Conservation (phyloP, 2,888 invertebrate genomes). For the Phrixothrix hirtus region DNA sequence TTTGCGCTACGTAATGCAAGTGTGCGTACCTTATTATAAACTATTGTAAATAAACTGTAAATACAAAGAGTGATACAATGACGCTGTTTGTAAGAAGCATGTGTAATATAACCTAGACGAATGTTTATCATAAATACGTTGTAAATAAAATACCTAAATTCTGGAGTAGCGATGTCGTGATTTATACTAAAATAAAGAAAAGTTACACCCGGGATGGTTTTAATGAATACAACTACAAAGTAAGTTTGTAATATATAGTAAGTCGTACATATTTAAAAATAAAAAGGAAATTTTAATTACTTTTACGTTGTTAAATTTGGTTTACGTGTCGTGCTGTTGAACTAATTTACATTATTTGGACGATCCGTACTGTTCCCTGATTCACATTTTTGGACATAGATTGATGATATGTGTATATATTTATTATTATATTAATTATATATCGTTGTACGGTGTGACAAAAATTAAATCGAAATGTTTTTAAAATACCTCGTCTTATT, state of each 20-base stretch:
- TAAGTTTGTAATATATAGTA: conserved; percentile 52
- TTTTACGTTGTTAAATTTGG: conserved; percentile 49
- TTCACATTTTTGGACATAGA: conserved; percentile 44
- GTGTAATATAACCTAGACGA: conserved; percentile 50
- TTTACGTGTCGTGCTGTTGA: conserved; percentile 50
- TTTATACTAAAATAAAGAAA: conserved; percentile 41
- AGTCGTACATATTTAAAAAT: conserved; percentile 49
- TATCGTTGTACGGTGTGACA: conserved; percentile 58
- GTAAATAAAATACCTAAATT: conserved; percentile 43
- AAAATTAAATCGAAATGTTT: conserved; percentile 55
- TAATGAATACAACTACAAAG: conserved; percentile 50
- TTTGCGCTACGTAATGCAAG: conserved; percentile 38
- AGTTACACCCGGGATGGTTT: conserved; percentile 51
- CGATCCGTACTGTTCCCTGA: conserved; percentile 45
- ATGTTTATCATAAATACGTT: conserved; percentile 35
- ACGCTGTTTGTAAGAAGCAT: conserved; percentile 43
- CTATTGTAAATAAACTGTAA: conserved; percentile 37
- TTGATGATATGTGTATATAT: conserved; percentile 52
- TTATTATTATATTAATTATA: conserved; percentile 56
- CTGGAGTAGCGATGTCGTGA: conserved; percentile 42
- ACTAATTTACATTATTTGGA: conserved; percentile 34
- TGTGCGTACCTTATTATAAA: conserved; percentile 41
- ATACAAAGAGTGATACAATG: conserved; percentile 50
- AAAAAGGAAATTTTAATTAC: conserved; percentile 25
- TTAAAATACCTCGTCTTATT: conserved; percentile 45